Conservation (phyloP, 53 echinoderm and acorn worm genomes). For the Luidia sarsii region DNA sequence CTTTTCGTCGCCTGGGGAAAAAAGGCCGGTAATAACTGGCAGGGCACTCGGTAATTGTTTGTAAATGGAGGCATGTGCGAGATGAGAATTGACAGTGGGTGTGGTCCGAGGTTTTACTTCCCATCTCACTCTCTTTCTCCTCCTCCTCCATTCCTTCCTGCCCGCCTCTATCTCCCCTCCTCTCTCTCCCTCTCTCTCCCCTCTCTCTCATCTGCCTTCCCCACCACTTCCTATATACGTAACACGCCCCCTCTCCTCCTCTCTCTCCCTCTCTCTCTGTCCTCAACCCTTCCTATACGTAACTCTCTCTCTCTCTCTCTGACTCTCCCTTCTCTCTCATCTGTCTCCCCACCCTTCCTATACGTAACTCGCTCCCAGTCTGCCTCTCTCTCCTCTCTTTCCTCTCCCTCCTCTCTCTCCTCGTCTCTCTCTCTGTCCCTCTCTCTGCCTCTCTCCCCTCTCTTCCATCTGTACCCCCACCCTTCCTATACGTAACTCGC, state of each 20-base stretch:
- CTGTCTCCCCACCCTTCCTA: background rate
- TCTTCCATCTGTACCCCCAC: background rate
- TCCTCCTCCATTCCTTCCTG: background rate
- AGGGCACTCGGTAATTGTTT: too few relatives aligned
- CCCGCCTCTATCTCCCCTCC: background rate
- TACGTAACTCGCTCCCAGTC: background rate
- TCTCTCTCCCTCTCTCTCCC: background rate
- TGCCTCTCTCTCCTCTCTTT: background rate
- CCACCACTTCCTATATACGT: background rate
- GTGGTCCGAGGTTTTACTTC: too few relatives aligned
- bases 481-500: background rate
- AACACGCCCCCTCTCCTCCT: background rate
- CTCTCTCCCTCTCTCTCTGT: background rate
- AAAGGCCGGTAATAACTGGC: too few relatives aligned
- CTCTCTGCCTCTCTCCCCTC: background rate
- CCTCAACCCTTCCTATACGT: background rate
- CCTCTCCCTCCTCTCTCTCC: background rate
- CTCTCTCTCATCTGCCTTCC: background rate
- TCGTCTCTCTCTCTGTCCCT: background rate
- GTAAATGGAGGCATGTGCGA: too few relatives aligned
- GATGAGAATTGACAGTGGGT: too few relatives aligned
- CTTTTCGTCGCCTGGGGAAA: too few relatives aligned
- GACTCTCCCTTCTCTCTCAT: background rate
- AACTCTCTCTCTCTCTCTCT: background rate
- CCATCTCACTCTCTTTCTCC: background rate